phyloP scores from a whole-genome alignment of 1,140 invertebrate species.

The Aleiodes sp. region DNA sequence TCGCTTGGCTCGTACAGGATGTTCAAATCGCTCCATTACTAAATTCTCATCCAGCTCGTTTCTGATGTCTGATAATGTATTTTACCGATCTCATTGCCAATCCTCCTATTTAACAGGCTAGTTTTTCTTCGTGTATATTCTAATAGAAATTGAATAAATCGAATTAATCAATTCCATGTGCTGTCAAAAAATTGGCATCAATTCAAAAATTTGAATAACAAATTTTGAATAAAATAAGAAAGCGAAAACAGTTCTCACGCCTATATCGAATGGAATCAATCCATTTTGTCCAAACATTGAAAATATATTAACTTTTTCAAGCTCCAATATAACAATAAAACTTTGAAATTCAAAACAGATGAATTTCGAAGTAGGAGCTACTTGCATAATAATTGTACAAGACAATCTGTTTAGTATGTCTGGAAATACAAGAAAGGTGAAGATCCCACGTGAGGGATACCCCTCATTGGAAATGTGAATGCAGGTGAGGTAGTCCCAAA shows the following conservation, averaged over 20 bases:
- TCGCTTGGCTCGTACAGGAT: conserved; percentile 36
- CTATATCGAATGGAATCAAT: no score
- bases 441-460: not conserved
- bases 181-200: conserved; percentile 33
- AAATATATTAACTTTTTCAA: no score
- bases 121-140: no score
- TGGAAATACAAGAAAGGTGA: not conserved
- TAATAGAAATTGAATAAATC: no score
- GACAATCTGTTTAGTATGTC: no score
- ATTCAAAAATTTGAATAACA: conserved; percentile 15
- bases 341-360: not conserved
- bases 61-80: not conserved
- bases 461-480: not conserved
- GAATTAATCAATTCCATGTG: no score
- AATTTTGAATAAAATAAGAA: no score
- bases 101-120: no score
- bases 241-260: no score
- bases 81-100: not conserved
- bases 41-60: not conserved
- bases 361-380: not conserved
- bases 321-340: not conserved
- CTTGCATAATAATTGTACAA: not conserved
- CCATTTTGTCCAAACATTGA: no score
- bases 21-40: conserved; percentile 38
- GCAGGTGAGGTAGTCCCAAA: not conserved